Percentiles rank a stretch among this genome's conserved stretches.
phyloP scores from a whole-genome alignment of 2,888 invertebrate species.

The Steinernema hermaphroditum region DNA sequence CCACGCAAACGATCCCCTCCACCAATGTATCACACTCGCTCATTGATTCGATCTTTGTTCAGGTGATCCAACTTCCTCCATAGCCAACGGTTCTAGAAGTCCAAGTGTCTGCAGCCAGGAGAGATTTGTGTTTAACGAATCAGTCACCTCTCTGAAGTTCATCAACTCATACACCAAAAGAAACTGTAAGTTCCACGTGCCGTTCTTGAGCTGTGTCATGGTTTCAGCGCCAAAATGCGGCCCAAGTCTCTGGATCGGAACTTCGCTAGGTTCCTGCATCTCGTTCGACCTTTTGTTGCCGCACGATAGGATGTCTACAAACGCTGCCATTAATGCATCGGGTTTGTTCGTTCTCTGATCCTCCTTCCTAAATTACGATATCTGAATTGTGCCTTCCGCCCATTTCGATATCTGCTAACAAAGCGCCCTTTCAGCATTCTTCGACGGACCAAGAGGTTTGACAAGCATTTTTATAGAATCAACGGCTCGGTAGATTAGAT shows the following conservation, averaged over 20 bases:
- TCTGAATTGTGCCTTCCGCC: background rate
- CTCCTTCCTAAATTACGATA: background rate
- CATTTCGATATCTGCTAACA: background rate
- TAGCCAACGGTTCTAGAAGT: slow-evolving; percentile 19
- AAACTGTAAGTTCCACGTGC: slow-evolving; percentile 46
- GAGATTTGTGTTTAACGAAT: slow-evolving; percentile 40
- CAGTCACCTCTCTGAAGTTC: slow-evolving; percentile 58
- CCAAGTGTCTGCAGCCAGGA: slow-evolving; percentile 36
- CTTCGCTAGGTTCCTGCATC: slow-evolving; percentile 91
- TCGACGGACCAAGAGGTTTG: slow-evolving; percentile 48
- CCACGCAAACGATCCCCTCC: background rate
- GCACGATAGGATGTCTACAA: slow-evolving; percentile 71
- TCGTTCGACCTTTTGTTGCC: slow-evolving; percentile 81
- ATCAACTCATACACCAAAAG: slow-evolving; percentile 56
- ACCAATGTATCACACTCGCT: too few relatives aligned
- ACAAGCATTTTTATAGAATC: background rate
- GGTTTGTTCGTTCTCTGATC: background rate
- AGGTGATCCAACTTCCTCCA: slow-evolving; percentile 20
- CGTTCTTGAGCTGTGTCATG: background rate
- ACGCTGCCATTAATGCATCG: slow-evolving; percentile 32
- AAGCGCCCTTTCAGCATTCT: slow-evolving; percentile 41
- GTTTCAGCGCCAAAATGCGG: slow-evolving; percentile 70
- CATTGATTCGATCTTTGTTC: too few relatives aligned
- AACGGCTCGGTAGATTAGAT: too few relatives aligned
- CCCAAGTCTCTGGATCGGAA: slow-evolving; percentile 96